phyloP scores from a whole-genome alignment of 2,113 vertebrate species.

The Chitala chitala region DNA sequence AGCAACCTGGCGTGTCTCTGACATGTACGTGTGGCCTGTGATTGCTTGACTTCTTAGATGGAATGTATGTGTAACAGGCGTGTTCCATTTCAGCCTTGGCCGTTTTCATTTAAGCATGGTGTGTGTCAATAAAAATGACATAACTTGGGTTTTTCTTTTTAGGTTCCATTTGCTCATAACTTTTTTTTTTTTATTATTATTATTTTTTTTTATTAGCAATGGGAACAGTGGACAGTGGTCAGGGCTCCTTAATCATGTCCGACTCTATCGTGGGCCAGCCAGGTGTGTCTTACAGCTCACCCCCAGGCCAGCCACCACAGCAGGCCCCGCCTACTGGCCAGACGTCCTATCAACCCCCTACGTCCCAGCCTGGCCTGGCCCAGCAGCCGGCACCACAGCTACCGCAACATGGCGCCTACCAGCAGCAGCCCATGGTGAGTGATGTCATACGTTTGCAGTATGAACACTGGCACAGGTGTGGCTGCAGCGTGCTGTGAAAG shows the following conservation, averaged over 20 bases:
- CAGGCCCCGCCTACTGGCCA: slow-evolving; percentile 56
- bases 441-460: neutral
- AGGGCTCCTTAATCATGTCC: slow-evolving; percentile 83
- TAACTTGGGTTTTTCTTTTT: neutral
- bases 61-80: no score
- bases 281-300: slow-evolving; percentile 77
- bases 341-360: slow-evolving; percentile 56
- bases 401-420: slow-evolving; percentile 47
- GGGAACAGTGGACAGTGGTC: slow-evolving; percentile 80
- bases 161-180: no score
- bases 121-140: neutral
- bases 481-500: no score
- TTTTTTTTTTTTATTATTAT: slow-evolving; percentile 14
- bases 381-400: slow-evolving; percentile 55
- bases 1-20: slow-evolving; percentile 69
- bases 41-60: neutral
- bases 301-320: slow-evolving; percentile 53
- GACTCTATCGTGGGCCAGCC: slow-evolving; percentile 77
- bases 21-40: slow-evolving; percentile 68
- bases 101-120: neutral
- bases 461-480: no score
- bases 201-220: slow-evolving; percentile 62
- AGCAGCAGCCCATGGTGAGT: slow-evolving; percentile 77
- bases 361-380: slow-evolving; percentile 52
- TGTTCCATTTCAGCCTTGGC: neutral